Conservation (phyloP, 2,113 vertebrate genomes). For the Actenoides lindsayi region DNA sequence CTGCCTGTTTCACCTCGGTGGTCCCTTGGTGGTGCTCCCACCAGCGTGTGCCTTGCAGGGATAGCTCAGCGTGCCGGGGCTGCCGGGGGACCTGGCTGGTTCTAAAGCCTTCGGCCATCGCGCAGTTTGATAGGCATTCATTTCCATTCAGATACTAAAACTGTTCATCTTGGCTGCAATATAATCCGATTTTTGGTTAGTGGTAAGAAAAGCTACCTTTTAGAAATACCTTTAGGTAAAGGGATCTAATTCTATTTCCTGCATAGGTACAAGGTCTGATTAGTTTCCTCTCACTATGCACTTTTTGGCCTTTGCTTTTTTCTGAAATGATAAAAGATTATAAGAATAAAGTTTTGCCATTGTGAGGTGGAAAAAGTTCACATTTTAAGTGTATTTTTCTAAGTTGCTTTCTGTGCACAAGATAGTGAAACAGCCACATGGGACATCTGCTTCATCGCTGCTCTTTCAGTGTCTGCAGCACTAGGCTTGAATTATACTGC, state of each 20-base stretch:
- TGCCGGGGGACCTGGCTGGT: neutral
- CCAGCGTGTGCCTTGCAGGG: slow-evolving; percentile 1
- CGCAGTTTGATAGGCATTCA: neutral
- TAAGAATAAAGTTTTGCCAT: neutral
- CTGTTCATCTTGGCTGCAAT: slow-evolving; percentile 27
- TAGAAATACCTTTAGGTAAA: neutral
- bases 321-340: neutral
- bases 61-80: slow-evolving; percentile 14
- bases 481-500: neutral
- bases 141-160: slow-evolving; percentile 45
- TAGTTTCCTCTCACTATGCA: neutral
- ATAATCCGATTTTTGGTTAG: neutral
- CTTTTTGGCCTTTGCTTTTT: neutral
- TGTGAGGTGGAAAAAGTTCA: neutral
- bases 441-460: neutral
- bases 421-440: neutral
- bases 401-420: neutral
- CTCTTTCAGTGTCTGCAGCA: neutral
- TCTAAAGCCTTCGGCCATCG: slow-evolving; percentile 44
- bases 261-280: neutral
- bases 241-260: neutral
- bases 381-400: neutral
- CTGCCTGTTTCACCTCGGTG: slow-evolving; percentile 51
- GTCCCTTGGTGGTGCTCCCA: neutral
- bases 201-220: neutral